Base-by-base conservation (phyloP, 2,888 invertebrate genomes). In the Tholera decimalis region DNA sequence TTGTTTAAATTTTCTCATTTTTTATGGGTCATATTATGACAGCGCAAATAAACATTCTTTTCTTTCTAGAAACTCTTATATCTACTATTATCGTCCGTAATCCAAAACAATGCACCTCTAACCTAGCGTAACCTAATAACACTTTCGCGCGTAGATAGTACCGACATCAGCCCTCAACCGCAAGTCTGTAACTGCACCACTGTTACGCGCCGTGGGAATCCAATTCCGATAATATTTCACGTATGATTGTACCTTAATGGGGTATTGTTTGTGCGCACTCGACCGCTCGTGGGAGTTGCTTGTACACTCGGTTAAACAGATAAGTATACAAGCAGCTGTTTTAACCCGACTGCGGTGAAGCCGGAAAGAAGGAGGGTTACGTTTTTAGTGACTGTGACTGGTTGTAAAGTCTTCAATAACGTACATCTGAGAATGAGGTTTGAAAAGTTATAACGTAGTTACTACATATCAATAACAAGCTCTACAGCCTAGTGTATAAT, bases 121-220 rank as follows among this genome's bases (percentile, higher is more conserved):
- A 41, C 46, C 18, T 6, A 53, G 20, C 24, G 30, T 54, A 63
- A 64, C 50, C 15, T 26, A 47, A 47, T 43, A 57, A 53, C 30
- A 43, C 26, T 57, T 66, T 51, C 37, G n/a, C 22, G 22, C 39
- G 46, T 11, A 33, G 49, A 57, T 41, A 54, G 62, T 54, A 50
- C 44, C n/a, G n/a, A n/a, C n/a, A n/a, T 18, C 18, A 28, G 28
- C 39, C 41, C 43, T 55, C 58, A 8, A 66, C 66, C 77, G 58
- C 69, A 73, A 54, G 55, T 18, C 6, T 51, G 5, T 59, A 18
- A 30, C 69, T 47, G 35, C 76, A 55, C n/a, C 65, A 46, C 18
- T n/a, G 54, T 57, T 37, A 26, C 62, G 47, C 37, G 35, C 13
- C 83, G 86, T 88, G 88, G 79, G 88, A 88, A 87, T 66, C 76